Evolutionary conservation across 1,140 invertebrate species (phyloP).

Genomic region (Centruroides sculpturatus): DNA sequence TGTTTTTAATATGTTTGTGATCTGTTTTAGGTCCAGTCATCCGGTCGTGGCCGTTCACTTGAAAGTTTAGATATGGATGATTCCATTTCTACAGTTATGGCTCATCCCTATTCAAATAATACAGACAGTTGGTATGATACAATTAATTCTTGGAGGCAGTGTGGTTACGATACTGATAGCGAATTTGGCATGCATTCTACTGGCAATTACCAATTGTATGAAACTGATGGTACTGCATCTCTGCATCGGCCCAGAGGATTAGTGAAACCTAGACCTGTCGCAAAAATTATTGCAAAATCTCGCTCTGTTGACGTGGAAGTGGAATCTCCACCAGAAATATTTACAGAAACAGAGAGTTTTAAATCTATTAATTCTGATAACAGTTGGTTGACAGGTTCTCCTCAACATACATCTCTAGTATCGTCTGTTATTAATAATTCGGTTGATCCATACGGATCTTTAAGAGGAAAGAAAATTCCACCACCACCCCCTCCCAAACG

Average conservation of each 20-base stretch:
- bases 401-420: not conserved
- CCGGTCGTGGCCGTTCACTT: slow-evolving; percentile 10
- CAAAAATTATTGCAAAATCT: slow-evolving; percentile 45
- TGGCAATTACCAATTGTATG: slow-evolving; percentile 6
- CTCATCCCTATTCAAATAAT: slow-evolving; percentile 11
- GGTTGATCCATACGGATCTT: slow-evolving; percentile 18
- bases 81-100: slow-evolving; percentile 14
- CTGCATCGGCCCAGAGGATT: slow-evolving; percentile 60
- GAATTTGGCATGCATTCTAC: slow-evolving; percentile 13
- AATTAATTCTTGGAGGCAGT: slow-evolving; percentile 43
- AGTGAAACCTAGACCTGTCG: slow-evolving; percentile 62
- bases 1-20: too few relatives aligned
- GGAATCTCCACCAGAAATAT: too few relatives aligned
- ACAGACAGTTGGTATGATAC: slow-evolving; percentile 14
- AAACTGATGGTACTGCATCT: slow-evolving; percentile 51
- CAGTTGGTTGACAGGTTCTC: not conserved
- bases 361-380: not conserved
- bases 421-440: slow-evolving; percentile 1
- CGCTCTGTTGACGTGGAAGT: slow-evolving; percentile 2
- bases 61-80: slow-evolving; percentile 17
- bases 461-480: slow-evolving; percentile 40
- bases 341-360: not conserved
- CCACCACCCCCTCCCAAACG: slow-evolving; percentile 77
- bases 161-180: slow-evolving; percentile 50
- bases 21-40: slow-evolving; percentile 5